Percentiles rank a stretch among this genome's conserved stretches.
Evolutionary conservation across 2,113 vertebrate genomes (phyloP).

Genomic region (Mobula hypostoma): DNA sequence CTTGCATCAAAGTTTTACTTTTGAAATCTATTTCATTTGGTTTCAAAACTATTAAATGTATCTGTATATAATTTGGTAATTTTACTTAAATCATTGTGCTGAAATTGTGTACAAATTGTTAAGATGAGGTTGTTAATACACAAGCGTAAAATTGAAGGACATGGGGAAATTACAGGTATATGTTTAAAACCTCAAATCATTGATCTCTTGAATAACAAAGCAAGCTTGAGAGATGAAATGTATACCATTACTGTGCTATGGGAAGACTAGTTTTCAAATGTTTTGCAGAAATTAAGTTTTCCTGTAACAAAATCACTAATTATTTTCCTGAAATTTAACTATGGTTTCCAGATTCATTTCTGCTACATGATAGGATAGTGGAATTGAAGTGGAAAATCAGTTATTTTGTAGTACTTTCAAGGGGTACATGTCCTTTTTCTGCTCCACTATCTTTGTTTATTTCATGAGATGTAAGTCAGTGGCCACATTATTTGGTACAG

Average conservation of each 20-base stretch:
- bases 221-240: no score
- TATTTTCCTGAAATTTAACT: background rate
- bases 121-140: no score
- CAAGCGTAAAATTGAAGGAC: no score
- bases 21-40: no score
- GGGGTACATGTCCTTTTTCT: background rate
- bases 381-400: background rate
- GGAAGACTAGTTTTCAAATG: background rate
- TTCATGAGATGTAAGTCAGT: background rate
- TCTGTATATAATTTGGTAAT: background rate
- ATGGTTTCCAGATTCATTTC: background rate
- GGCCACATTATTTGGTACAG: no score
- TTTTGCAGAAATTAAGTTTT: background rate
- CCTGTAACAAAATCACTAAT: background rate
- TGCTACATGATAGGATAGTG: background rate
- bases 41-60: background rate
- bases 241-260: background rate
- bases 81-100: background rate
- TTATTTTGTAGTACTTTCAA: background rate
- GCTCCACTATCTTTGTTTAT: background rate
- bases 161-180: no score
- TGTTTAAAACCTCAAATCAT: no score
- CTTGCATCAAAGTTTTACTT: background rate
- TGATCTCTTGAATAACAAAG: no score
- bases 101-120: background rate